phyloP scores from a whole-genome alignment of 2,113 vertebrate genomes.

The Thamnaconus septentrionalis region DNA sequence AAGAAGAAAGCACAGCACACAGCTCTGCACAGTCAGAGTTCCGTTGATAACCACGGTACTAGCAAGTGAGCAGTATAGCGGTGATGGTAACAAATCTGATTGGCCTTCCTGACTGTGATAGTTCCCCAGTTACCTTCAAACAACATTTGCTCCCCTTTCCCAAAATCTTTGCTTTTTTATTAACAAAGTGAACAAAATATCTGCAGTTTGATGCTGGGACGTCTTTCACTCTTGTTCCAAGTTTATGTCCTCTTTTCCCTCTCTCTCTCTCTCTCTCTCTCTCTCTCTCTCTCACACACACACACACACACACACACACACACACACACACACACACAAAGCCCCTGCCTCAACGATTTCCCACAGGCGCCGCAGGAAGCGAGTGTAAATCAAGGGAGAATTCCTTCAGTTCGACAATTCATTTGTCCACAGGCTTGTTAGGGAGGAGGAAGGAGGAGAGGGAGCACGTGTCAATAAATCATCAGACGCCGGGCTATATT shows the following conservation, averaged over 20 bases:
- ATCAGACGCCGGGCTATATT: slow-evolving; percentile 62
- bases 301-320: slow-evolving; percentile 5
- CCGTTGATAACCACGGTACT: too few species aligned
- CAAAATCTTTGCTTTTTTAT: not conserved
- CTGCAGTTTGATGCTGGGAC: not conserved
- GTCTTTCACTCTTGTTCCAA: slow-evolving; percentile 1
- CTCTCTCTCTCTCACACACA: slow-evolving; percentile 1
- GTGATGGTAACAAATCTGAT: too few species aligned
- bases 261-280: not conserved
- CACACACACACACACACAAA: slow-evolving; percentile 4
- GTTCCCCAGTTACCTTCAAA: too few species aligned
- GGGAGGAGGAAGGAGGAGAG: slow-evolving; percentile 59
- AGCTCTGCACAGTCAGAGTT: too few species aligned
- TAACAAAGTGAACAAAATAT: slow-evolving; percentile 13
- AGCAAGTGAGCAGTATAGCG: too few species aligned
- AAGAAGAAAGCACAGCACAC: too few species aligned
- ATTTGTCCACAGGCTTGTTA: slow-evolving; percentile 72
- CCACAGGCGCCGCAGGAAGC: slow-evolving; percentile 37
- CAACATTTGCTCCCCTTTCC: too few species aligned
- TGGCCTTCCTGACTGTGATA: too few species aligned
- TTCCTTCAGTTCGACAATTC: slow-evolving; percentile 64
- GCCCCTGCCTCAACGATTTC: slow-evolving; percentile 33
- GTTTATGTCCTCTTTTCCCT: not conserved
- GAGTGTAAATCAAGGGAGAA: slow-evolving; percentile 69
- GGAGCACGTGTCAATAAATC: slow-evolving; percentile 71